Conservation (phyloP, 2,113 vertebrate species). For the Sphyrna mokarran region DNA sequence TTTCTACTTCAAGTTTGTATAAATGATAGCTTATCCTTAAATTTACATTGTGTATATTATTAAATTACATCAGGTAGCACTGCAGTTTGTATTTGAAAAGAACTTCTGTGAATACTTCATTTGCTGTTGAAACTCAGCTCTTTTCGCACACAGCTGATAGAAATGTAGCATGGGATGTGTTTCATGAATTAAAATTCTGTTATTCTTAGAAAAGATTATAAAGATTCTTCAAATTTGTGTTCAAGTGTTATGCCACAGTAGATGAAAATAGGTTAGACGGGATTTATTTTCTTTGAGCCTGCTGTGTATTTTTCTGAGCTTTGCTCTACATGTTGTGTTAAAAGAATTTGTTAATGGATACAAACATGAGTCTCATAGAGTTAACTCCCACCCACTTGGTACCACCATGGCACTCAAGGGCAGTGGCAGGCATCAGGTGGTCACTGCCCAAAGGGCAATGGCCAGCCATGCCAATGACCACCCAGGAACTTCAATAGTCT, state of each 20-base stretch:
- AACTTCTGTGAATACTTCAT: background rate
- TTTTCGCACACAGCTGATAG: background rate
- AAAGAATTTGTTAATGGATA: slow-evolving; percentile 12
- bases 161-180: background rate
- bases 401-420: too few species aligned
- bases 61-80: background rate
- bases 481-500: too few species aligned
- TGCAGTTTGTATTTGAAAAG: background rate
- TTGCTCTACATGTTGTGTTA: background rate
- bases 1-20: background rate
- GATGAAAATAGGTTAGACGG: background rate
- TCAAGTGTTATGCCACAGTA: background rate
- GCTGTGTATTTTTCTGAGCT: background rate
- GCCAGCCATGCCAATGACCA: too few species aligned
- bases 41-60: background rate
- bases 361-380: background rate
- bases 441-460: too few species aligned
- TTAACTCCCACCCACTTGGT: too few species aligned
- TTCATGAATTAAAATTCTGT: slow-evolving; percentile 1
- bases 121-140: background rate
- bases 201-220: background rate
- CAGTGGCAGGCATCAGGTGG: too few species aligned
- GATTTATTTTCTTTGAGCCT: background rate
- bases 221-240: background rate
- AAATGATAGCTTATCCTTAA: background rate